Conservation (phyloP, 53 echinoderm and acorn worm species). For the Mesocentrotus franciscanus region DNA sequence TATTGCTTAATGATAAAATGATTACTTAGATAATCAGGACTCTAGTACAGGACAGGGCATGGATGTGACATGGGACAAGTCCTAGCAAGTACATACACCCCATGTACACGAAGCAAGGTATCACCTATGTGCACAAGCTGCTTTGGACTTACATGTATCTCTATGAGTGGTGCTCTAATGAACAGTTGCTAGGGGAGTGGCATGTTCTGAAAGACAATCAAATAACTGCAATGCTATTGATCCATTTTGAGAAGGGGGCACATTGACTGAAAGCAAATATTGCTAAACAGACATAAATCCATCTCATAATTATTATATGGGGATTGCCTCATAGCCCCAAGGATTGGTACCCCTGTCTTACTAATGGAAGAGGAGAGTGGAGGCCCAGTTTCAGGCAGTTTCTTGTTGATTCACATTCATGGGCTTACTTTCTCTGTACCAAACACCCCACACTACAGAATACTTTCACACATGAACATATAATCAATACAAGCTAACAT, state of each 20-base stretch:
- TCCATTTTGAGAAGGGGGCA: not conserved
- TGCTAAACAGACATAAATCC: not conserved
- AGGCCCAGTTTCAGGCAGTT: not conserved
- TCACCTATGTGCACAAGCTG: not conserved
- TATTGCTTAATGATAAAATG: no score
- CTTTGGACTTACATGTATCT: not conserved
- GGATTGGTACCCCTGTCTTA: not conserved
- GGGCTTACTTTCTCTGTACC: not conserved
- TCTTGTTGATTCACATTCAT: not conserved
- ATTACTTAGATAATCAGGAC: no score
- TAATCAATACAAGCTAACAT: not conserved
- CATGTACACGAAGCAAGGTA: not conserved
- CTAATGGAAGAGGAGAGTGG: not conserved
- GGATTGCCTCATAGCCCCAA: not conserved
- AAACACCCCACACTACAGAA: not conserved
- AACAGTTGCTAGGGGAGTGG: not conserved
- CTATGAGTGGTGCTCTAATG: not conserved
- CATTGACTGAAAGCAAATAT: not conserved
- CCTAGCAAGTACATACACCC: no score
- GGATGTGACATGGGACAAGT: no score
- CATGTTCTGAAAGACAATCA: not conserved
- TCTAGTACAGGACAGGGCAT: no score
- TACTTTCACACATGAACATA: not conserved
- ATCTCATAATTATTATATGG: not conserved
- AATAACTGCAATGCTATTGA: not conserved